Evolutionary conservation across 2,888 invertebrate species (phyloP).

Genomic region (Fabriciana adippe): DNA sequence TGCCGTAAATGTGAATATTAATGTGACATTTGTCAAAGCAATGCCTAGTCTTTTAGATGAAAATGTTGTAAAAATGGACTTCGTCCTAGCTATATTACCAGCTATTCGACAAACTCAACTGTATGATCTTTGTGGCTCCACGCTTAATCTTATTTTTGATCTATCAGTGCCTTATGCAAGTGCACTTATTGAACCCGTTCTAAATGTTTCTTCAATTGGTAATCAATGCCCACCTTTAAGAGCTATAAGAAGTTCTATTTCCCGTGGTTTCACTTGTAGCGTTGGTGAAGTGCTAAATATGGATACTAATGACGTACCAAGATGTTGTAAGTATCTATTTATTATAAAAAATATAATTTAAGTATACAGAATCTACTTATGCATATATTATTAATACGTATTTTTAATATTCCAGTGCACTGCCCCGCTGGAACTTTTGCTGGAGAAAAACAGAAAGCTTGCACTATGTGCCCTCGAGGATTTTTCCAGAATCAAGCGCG

Average conservation of each 20-base stretch:
- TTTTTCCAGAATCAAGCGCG: conserved; percentile 96
- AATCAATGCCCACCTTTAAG: conserved; percentile 96
- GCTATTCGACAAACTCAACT: conserved; percentile 94
- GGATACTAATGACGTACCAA: conserved; percentile 94
- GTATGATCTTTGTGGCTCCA: conserved; percentile 97
- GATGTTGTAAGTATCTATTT: conserved; percentile 89
- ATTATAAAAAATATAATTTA: not conserved
- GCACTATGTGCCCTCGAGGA: conserved; percentile 95
- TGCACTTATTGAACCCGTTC: conserved; percentile 92
- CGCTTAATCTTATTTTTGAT: conserved; percentile 95
- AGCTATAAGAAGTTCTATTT: conserved; percentile 91
- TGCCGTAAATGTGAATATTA: conserved; percentile 96
- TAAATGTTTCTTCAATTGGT: conserved; percentile 94
- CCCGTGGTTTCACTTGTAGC: conserved; percentile 95
- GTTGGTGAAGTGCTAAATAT: conserved; percentile 96
- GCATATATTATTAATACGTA: not conserved
- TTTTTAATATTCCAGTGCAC: conserved; percentile 84
- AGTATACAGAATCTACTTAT: not conserved
- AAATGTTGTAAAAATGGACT: conserved; percentile 95
- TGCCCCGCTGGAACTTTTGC: conserved; percentile 98
- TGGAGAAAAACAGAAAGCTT: conserved; percentile 93
- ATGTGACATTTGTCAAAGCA: conserved; percentile 93
- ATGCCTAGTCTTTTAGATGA: conserved; percentile 91
- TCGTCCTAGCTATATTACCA: conserved; percentile 92
- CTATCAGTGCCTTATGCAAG: conserved; percentile 96